A percentile compares a stretch with the other conserved stretches of the same genome.
These are phyloP conservation scores for Adelphocoris suturalis DNA, from an alignment of 2,888 invertebrate genomes.

Conservation along the genomic window DNA sequence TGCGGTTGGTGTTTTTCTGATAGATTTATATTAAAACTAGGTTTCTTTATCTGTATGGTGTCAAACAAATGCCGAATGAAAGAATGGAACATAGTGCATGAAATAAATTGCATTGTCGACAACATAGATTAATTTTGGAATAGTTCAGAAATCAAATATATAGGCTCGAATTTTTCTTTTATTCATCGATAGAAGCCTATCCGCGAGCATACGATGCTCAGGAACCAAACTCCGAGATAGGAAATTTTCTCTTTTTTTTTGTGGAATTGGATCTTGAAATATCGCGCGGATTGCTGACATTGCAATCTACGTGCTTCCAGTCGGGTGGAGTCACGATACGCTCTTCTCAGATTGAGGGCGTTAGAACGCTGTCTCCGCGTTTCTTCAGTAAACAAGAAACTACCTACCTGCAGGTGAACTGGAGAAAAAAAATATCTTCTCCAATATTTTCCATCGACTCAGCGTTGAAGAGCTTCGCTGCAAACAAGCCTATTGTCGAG, in stretches of 20 bases:
- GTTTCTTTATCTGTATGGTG: too few relatives aligned
- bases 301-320: conserved; percentile 38
- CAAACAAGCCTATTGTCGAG: too few relatives aligned
- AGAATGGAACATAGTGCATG: too few relatives aligned
- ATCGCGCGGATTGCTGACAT: conserved; percentile 28
- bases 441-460: background rate
- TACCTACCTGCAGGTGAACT: background rate
- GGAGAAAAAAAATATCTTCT: background rate
- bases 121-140: too few relatives aligned
- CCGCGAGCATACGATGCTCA: background rate
- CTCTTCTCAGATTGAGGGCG: conserved; percentile 11
- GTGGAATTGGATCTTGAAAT: conserved; percentile 29
- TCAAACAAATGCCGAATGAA: too few relatives aligned
- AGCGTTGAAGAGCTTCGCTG: background rate
- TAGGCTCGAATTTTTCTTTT: too few relatives aligned
- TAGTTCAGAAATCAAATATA: too few relatives aligned
- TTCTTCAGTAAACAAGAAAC: conserved; percentile 34
- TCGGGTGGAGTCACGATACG: conserved; percentile 14
- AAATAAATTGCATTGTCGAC: too few relatives aligned
- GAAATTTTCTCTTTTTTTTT: background rate
- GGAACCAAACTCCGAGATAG: background rate
- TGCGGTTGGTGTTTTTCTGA: too few relatives aligned
- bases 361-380: conserved; percentile 32
- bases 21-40: too few relatives aligned
- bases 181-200: too few relatives aligned